Base-by-base conservation (phyloP, 2,888 invertebrate species). In the Strigamia maritima region DNA sequence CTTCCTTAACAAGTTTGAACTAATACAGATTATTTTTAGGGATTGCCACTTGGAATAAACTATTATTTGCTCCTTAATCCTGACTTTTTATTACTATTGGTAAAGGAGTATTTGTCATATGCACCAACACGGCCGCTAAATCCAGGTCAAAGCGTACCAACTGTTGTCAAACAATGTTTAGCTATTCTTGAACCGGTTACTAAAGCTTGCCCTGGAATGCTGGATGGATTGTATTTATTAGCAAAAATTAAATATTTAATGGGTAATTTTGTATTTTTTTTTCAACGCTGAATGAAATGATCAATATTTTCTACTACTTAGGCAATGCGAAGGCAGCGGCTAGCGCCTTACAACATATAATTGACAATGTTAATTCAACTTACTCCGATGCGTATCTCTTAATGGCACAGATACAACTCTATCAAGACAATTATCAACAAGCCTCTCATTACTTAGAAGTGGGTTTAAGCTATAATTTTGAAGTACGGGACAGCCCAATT, bases 391-490 rank as follows among this genome's bases (percentile, higher is more conserved):
- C 93, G 16, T 93, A 96, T 86, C 88, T 98, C 1, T 87, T 97
- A 12, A 89, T 95, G 87, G 94, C 97, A 22, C 75, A 94, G 86
- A 93, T 96, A 78, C 91, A 93, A 82, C 89, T 95, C 7, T 84
- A 86, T 79, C 86, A 88, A 83, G 85, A 86, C 79, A 87, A 88
- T 82, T 93, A 90, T 83, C 89, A 92, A 22, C 90, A 92, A 84
- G 97, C 97, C 0, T 90, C 92, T 14, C 94, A 95, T 85, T 92
- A 92, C 79, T 87, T 98, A 75, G 97, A 98, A 87, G 90, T 93
- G 82, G 95, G 94, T 79, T 87, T 98, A 16, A 96, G 96, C 84
- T 93, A 94, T 84, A 94, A 97, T 86, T 97, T 98, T 85, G 92
- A 94, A 86, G 92, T 88, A 81, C 88, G 97, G 81, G 96, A 97